Percentiles rank a stretch among this genome's conserved stretches.
Conservation (phyloP, 2,113 vertebrate genomes). For the Thermophis baileyi region DNA sequence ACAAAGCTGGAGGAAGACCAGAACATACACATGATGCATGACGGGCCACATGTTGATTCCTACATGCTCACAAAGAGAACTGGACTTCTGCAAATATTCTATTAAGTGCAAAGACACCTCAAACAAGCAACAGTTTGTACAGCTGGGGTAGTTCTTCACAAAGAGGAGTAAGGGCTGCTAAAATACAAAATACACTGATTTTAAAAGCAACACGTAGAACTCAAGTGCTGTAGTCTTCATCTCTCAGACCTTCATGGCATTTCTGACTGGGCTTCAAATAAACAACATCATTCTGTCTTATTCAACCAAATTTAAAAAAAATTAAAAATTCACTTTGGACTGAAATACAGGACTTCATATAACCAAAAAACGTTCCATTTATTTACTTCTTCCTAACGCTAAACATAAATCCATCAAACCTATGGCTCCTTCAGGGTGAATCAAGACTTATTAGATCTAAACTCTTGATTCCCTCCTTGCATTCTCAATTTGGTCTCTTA, state of each 20-base stretch:
- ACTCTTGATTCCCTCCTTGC: background rate
- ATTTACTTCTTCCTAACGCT: background rate
- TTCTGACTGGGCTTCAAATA: background rate
- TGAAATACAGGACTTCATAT: background rate
- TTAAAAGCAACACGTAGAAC: background rate
- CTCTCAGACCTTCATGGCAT: background rate
- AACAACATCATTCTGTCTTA: background rate
- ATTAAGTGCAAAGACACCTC: background rate
- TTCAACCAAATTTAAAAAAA: background rate
- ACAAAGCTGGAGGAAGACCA: background rate
- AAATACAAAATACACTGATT: background rate
- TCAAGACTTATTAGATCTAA: background rate
- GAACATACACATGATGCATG: background rate
- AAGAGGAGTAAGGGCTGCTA: background rate
- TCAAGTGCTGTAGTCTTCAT: background rate
- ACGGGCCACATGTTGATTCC: background rate
- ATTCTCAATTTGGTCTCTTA: background rate
- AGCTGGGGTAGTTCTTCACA: background rate
- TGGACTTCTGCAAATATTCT: rapidly evolving
- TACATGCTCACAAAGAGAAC: background rate
- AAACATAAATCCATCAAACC: background rate
- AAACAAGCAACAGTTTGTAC: background rate
- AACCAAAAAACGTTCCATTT: background rate
- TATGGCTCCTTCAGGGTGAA: background rate
- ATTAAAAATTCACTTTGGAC: background rate